Evolutionary conservation across 2,797 vertebrate genomes (phyloP).

Genomic region (Amblyopsis hoosieri): DNA sequence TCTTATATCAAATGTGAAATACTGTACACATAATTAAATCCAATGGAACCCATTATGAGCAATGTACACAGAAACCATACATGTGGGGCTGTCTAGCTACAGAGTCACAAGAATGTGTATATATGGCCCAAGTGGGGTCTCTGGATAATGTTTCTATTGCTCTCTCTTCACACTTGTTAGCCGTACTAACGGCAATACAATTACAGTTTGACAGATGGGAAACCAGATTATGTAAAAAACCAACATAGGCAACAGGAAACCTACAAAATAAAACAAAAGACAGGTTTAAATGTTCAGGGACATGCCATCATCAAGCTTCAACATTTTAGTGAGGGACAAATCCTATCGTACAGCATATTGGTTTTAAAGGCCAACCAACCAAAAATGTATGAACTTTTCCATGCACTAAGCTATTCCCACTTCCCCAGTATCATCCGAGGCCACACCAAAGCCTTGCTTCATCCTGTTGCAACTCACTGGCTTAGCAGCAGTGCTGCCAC

Average conservation of each 20-base stretch:
- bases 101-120: not conserved
- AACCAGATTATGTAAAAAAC: not conserved
- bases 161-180: not conserved
- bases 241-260: not conserved
- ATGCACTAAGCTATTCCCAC: slow-evolving; percentile 50
- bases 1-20: not conserved
- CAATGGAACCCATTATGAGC: too few species aligned
- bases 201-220: too few species aligned
- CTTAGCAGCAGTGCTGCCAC: slow-evolving; percentile 55
- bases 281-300: too few species aligned
- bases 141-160: not conserved
- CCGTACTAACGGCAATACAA: not conserved
- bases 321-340: too few species aligned
- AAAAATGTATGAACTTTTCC: slow-evolving; percentile 26
- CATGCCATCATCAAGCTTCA: too few species aligned
- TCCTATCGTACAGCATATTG: slow-evolving; percentile 15
- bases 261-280: too few species aligned
- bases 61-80: not conserved
- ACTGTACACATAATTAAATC: too few species aligned
- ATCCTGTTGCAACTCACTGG: slow-evolving; percentile 71
- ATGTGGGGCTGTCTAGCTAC: not conserved
- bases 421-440: slow-evolving; percentile 65
- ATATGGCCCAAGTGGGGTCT: not conserved
- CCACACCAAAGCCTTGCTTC: slow-evolving; percentile 57
- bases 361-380: not conserved